These are phyloP conservation scores for Rhabditophanes sp. DNA, from an alignment of 2,888 invertebrate species.

Conservation along the genomic window DNA sequence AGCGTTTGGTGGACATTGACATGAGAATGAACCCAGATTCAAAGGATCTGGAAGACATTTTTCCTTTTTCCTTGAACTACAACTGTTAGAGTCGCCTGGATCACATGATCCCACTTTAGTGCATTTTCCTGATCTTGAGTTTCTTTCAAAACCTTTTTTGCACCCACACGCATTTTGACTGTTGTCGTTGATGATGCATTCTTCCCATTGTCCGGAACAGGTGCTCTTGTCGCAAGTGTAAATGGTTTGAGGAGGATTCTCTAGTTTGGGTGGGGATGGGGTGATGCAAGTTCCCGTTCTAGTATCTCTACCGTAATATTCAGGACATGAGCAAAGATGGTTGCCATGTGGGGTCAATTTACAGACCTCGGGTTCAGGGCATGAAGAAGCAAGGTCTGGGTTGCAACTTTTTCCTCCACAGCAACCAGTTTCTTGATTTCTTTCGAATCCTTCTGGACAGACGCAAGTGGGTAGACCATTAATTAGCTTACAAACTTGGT, in stretches of 20 bases:
- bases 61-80: slow-evolving; percentile 27
- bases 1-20: slow-evolving; percentile 27
- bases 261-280: slow-evolving; percentile 1
- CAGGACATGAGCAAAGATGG: slow-evolving; percentile 35
- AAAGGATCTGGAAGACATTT: slow-evolving; percentile 13
- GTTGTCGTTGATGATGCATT: slow-evolving; percentile 18
- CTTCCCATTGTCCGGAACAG: slow-evolving; percentile 13
- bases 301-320: slow-evolving; percentile 21
- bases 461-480: slow-evolving; percentile 21
- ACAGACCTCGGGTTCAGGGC: slow-evolving; percentile 37
- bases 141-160: slow-evolving; percentile 20
- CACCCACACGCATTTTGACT: slow-evolving; percentile 26
- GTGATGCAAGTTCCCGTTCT: slow-evolving; percentile 21
- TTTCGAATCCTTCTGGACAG: slow-evolving; percentile 33
- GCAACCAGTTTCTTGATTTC: slow-evolving; percentile 29
- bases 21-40: slow-evolving; percentile 16
- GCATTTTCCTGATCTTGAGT: slow-evolving; percentile 24
- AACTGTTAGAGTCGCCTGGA: slow-evolving; percentile 20
- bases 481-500: slow-evolving; percentile 22
- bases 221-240: slow-evolving; percentile 1
- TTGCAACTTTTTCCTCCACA: slow-evolving; percentile 38
- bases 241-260: slow-evolving; percentile 7
- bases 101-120: slow-evolving; percentile 31
- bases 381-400: slow-evolving; percentile 30
- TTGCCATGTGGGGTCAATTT: slow-evolving; percentile 37